Evolutionary conservation across 2,113 vertebrate species (phyloP), one percentile per base, ranked within the genome.

Genomic region (Actenoides hombroni): DNA sequence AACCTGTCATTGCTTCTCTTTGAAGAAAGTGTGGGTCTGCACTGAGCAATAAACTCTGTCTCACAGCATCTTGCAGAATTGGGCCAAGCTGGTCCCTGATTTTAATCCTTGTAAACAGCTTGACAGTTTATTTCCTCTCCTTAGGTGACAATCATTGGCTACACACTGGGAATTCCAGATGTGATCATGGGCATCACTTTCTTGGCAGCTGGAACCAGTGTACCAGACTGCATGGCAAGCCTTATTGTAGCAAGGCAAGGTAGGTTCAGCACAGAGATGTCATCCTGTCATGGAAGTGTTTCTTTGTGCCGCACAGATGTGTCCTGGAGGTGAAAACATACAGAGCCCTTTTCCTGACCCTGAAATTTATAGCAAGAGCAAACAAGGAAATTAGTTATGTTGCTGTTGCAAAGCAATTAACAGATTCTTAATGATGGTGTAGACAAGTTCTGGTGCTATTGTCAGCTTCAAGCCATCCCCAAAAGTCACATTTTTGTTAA

Each of bases 111-210:
- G 17, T 80, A 37, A 79, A 35, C 42, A 67, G 57, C 78, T 76
- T 96, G n/a, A 97, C 21, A 3, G 7, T 51, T 57, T 74, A 11
- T 88, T 94, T 90, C 54, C 35, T 69, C 57, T 84, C 74, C 57
- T 51, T 83, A 99, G 99, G 99, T 99, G 39, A 99, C 99, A 6
- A 98, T 99, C 88, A 99, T 99, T n/a, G 99, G 99, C 59, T 99
- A 99, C 96, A 99, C 99, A 0, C 98, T 99, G 70, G 99, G 99
- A 35, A 99, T 99, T 94, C 99, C 99, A 14, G 99, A 99, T 8
- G 99, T 99, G 95, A 99, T 99, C 97, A 99, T 99, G 99, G 99
- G 99, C 23, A 99, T 99, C 96, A 99, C 99, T 15, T 99, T 99
- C 97, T 95, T 99, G 97, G 99, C 99, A 60, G 99, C 99, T 5